Evolutionary conservation across 1,140 invertebrate species (phyloP).

Genomic region (Chironomus striatipennis): DNA sequence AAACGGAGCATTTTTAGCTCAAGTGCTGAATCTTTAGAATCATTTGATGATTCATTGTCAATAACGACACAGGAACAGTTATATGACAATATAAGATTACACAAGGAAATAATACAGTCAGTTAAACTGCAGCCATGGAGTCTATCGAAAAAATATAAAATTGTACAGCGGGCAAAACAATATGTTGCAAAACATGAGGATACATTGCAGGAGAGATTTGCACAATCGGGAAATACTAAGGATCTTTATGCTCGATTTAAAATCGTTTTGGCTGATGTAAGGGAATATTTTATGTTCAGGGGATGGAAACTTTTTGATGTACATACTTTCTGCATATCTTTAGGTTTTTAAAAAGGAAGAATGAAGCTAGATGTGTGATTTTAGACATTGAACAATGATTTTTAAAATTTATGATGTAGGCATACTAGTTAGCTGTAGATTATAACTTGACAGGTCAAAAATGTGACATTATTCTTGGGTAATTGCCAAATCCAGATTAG

Average conservation of each 20-base stretch:
- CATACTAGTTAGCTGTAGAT: too few species aligned
- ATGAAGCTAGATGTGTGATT: too few species aligned
- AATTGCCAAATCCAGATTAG: too few species aligned
- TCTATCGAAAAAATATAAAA: constrained; percentile 74
- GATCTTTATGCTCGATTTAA: constrained; percentile 76
- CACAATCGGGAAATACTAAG: constrained; percentile 74
- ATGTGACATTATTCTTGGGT: too few species aligned
- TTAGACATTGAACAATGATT: too few species aligned
- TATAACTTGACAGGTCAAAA: too few species aligned
- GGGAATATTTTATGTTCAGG: constrained; percentile 30
- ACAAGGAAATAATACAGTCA: constrained; percentile 85
- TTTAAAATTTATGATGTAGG: too few species aligned
- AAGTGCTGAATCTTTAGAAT: constrained; percentile 16
- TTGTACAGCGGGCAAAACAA: constrained; percentile 68
- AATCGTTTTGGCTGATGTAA: constrained; percentile 64
- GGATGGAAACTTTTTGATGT: too few species aligned
- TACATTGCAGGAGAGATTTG: constrained; percentile 76
- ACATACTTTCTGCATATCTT: too few species aligned
- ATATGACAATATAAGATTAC: constrained; percentile 81
- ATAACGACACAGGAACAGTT: constrained; percentile 68
- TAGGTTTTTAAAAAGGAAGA: too few species aligned
- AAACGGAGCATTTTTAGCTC: constrained; percentile 20
- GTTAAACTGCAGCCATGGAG: constrained; percentile 84
- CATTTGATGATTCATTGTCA: constrained; percentile 14
- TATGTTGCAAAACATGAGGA: constrained; percentile 86